Conservation (phyloP, 2,888 invertebrate genomes). For the Eustalomyia histrio region DNA sequence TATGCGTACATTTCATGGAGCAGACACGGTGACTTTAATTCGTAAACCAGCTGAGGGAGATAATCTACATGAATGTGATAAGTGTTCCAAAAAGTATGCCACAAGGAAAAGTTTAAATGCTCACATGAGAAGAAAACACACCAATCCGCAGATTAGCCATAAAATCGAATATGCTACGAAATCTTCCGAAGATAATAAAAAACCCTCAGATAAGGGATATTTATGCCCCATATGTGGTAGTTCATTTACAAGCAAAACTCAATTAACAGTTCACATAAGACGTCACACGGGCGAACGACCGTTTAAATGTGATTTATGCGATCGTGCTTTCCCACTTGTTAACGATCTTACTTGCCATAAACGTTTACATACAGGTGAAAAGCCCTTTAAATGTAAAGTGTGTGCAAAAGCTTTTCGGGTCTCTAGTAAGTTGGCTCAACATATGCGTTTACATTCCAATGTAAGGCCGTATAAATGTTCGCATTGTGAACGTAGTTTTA, state of each 20-base stretch:
- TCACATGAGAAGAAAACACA: conserved; percentile 71
- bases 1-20: conserved; percentile 69
- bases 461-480: conserved; percentile 56
- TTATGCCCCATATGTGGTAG: conserved; percentile 83
- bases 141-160: conserved; percentile 73
- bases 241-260: conserved; percentile 82
- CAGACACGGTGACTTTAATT: conserved; percentile 29
- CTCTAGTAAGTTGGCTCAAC: conserved; percentile 52
- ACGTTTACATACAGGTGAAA: conserved; percentile 65
- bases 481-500: conserved; percentile 59
- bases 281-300: conserved; percentile 82
- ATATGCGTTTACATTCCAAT: conserved; percentile 59
- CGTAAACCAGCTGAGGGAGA: conserved; percentile 73
- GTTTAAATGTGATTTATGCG: conserved; percentile 83
- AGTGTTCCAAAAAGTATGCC: conserved; percentile 73
- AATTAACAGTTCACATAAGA: conserved; percentile 82
- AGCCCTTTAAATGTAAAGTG: conserved; percentile 57
- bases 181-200: not conserved
- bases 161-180: conserved; percentile 69
- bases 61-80: conserved; percentile 70
- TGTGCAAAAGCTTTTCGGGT: conserved; percentile 61
- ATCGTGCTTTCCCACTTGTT: conserved; percentile 83
- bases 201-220: conserved; percentile 22
- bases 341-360: conserved; percentile 83
- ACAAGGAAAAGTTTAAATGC: conserved; percentile 73